These are phyloP conservation scores for Platorchestia sp. DNA, from an alignment of 1,140 invertebrate genomes.

Conservation along the genomic window DNA sequence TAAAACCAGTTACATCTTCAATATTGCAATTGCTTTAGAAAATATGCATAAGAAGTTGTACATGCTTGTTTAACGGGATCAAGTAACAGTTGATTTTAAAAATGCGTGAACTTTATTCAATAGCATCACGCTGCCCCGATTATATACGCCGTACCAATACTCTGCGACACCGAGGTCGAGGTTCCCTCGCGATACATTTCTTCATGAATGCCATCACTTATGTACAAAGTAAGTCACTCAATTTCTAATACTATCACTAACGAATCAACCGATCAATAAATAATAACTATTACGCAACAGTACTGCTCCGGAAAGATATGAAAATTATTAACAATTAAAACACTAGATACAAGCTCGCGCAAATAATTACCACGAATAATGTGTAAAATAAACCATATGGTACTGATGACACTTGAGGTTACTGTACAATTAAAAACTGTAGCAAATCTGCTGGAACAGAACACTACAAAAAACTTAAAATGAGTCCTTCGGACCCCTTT, in stretches of 20 bases:
- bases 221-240: not conserved
- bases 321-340: not conserved
- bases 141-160: not conserved
- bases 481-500: not conserved
- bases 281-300: not conserved
- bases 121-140: not conserved
- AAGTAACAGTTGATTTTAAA: not conserved
- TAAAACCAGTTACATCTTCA: too few relatives aligned
- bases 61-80: not conserved
- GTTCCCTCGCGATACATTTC: not conserved
- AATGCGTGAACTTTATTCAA: not conserved
- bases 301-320: not conserved
- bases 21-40: not conserved
- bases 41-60: not conserved
- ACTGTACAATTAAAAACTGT: not conserved
- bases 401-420: not conserved
- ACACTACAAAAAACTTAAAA: not conserved
- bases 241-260: not conserved
- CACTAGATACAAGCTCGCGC: not conserved
- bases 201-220: not conserved
- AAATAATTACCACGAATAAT: not conserved
- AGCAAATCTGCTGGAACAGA: not conserved
- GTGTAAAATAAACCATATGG: not conserved
- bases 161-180: not conserved
- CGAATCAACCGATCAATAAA: not conserved